Conservation (phyloP, 2,888 invertebrate species). For the Dolomedes plantarius region DNA sequence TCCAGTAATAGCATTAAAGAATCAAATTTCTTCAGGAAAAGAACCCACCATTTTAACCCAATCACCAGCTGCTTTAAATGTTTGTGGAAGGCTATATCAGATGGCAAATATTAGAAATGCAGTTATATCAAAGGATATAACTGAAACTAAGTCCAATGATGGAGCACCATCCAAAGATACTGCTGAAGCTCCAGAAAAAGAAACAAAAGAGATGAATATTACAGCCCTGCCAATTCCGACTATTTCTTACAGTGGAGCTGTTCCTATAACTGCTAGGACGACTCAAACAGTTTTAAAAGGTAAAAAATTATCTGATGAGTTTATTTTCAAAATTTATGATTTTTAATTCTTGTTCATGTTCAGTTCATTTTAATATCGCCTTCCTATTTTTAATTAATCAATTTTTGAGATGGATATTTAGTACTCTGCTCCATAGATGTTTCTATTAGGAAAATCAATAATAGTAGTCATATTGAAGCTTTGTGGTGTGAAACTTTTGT, state of each 20-base stretch:
- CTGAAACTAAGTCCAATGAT: constrained; percentile 41
- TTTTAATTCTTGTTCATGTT: no score
- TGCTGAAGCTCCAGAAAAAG: constrained; percentile 37
- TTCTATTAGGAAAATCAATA: no score
- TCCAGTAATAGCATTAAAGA: constrained; percentile 56
- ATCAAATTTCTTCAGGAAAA: constrained; percentile 36
- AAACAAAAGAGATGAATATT: constrained; percentile 35
- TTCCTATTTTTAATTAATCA: no score
- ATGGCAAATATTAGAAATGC: constrained; percentile 61
- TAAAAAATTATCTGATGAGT: background rate
- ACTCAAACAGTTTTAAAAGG: constrained; percentile 54
- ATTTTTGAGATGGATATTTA: no score
- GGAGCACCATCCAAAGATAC: constrained; percentile 22
- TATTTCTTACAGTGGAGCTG: constrained; percentile 22
- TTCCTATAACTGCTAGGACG: constrained; percentile 43
- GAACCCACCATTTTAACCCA: constrained; percentile 51
- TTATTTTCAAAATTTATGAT: background rate
- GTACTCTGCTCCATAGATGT: no score
- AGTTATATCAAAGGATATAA: constrained; percentile 38
- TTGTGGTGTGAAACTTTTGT: no score
- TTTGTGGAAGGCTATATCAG: constrained; percentile 60
- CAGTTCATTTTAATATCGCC: no score
- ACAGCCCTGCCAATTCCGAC: constrained; percentile 33
- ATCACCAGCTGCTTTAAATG: constrained; percentile 45
- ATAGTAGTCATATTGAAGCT: no score